Conservation (phyloP, 2,888 invertebrate genomes). For the Drosophila longiperda region DNA sequence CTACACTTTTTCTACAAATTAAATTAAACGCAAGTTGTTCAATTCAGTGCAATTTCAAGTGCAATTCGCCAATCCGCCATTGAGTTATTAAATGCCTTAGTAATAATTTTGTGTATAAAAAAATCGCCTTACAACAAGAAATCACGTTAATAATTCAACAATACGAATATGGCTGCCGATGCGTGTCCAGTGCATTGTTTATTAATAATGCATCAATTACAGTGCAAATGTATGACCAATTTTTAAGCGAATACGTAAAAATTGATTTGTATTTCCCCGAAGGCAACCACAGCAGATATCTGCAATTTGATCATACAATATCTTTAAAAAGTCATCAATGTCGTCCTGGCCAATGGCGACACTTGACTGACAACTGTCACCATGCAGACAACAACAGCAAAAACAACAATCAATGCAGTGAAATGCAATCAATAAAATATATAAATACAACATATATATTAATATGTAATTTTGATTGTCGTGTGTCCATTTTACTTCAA, state of each 20-base stretch:
- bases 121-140: slow-evolving; percentile 53
- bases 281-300: neutral
- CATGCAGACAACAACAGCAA: slow-evolving; percentile 34
- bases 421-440: slow-evolving; percentile 32
- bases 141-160: slow-evolving; percentile 57
- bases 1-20: slow-evolving; percentile 64
- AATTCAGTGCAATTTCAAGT: slow-evolving; percentile 58
- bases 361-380: slow-evolving; percentile 62
- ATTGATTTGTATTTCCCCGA: neutral
- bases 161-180: slow-evolving; percentile 51
- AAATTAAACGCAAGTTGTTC: slow-evolving; percentile 36
- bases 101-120: slow-evolving; percentile 54
- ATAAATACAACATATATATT: neutral
- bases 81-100: slow-evolving; percentile 56
- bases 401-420: slow-evolving; percentile 37
- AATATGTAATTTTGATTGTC: slow-evolving; percentile 7
- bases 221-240: slow-evolving; percentile 65
- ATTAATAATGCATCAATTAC: slow-evolving; percentile 59
- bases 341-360: slow-evolving; percentile 27
- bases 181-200: slow-evolving; percentile 40
- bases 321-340: slow-evolving; percentile 26
- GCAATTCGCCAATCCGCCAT: slow-evolving; percentile 48
- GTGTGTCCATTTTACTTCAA: slow-evolving; percentile 48
- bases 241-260: neutral
- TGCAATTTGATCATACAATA: slow-evolving; percentile 1